Evolutionary conservation across 2,888 invertebrate genomes (phyloP).

Genomic region (Saturnia pavonia): DNA sequence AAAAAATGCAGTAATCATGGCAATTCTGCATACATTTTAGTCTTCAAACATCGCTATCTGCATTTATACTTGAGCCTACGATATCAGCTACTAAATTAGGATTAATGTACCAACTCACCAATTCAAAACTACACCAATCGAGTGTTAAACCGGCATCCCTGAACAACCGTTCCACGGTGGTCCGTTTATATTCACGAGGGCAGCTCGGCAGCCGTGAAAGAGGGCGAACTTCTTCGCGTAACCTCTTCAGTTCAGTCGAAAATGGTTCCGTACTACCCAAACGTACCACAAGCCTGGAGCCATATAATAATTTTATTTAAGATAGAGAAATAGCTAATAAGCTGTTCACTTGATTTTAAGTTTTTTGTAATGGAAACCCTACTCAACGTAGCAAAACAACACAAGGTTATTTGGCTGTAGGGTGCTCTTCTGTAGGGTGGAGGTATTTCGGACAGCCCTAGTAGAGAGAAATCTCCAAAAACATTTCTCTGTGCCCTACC

Average conservation of each 20-base stretch:
- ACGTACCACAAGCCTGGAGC: slow-evolving; percentile 87
- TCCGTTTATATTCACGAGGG: slow-evolving; percentile 91
- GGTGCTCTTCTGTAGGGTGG: too few species aligned
- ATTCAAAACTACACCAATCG: slow-evolving; percentile 94
- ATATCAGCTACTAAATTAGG: background rate
- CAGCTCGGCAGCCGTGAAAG: slow-evolving; percentile 89
- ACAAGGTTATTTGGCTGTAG: too few species aligned
- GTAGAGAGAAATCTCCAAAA: too few species aligned
- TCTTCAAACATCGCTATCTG: too few species aligned
- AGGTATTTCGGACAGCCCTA: too few species aligned
- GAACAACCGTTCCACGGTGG: slow-evolving; percentile 92
- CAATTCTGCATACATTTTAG: too few species aligned
- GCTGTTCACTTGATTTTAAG: too few species aligned
- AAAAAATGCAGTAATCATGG: too few species aligned
- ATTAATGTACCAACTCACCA: slow-evolving; percentile 77
- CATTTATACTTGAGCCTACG: too few species aligned
- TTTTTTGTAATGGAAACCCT: too few species aligned
- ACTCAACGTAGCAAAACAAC: too few species aligned
- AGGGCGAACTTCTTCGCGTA: slow-evolving; percentile 91
- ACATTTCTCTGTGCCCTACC: too few species aligned
- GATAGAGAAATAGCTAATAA: background rate
- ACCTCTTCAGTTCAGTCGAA: slow-evolving; percentile 84
- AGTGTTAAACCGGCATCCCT: slow-evolving; percentile 89
- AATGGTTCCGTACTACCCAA: slow-evolving; percentile 89
- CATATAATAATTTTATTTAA: background rate